Conservation (phyloP, 92 coral and sea anemone species). For the Porites rus region DNA sequence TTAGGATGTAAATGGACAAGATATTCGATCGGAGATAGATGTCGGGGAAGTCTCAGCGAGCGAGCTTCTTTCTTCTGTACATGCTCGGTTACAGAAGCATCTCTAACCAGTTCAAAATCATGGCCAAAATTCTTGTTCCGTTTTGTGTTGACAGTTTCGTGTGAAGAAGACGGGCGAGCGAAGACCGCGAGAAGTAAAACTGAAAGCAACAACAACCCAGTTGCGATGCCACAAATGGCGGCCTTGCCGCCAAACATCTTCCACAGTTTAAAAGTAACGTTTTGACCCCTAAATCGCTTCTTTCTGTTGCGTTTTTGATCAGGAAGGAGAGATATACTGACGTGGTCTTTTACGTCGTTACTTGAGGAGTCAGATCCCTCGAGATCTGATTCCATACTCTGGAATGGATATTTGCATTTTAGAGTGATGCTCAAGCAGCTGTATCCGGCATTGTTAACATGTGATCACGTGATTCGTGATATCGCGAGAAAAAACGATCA, state of each 20-base stretch:
- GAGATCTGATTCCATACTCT: constrained; percentile 54
- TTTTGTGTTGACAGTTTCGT: constrained; percentile 57
- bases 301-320: constrained; percentile 60
- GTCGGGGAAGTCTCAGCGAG: constrained; percentile 74
- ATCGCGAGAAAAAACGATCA: not conserved
- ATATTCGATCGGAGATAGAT: constrained; percentile 74
- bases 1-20: constrained; percentile 79
- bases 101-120: constrained; percentile 49
- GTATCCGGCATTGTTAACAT: constrained; percentile 54
- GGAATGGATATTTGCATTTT: constrained; percentile 33
- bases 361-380: constrained; percentile 75
- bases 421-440: constrained; percentile 31
- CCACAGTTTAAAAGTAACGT: constrained; percentile 1
- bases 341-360: constrained; percentile 69
- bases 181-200: constrained; percentile 77
- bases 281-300: constrained; percentile 8
- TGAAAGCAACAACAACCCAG: constrained; percentile 68
- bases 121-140: constrained; percentile 53
- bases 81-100: constrained; percentile 21
- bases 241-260: constrained; percentile 82
- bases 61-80: constrained; percentile 43
- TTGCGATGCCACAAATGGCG: constrained; percentile 62
- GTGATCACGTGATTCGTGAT: constrained; percentile 43
- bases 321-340: constrained; percentile 84
- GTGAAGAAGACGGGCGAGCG: constrained; percentile 84